These are phyloP conservation scores for Penaeus indicus DNA, from an alignment of 1,140 invertebrate genomes.

Conservation along the genomic window DNA sequence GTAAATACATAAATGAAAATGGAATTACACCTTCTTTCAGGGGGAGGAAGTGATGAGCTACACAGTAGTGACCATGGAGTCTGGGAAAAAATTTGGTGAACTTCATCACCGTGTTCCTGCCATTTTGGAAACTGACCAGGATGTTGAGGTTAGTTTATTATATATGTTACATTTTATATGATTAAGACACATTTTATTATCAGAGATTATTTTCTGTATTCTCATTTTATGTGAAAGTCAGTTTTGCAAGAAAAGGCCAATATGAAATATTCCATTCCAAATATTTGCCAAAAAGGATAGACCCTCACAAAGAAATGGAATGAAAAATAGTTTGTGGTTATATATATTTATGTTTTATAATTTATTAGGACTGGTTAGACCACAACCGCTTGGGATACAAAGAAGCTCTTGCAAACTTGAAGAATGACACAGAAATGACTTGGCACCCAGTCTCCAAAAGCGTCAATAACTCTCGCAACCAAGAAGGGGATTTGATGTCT, in stretches of 20 bases:
- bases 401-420: conserved; percentile 74
- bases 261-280: too few relatives aligned
- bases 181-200: not conserved
- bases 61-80: conserved; percentile 83
- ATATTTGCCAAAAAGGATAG: too few relatives aligned
- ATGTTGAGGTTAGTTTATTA: conserved; percentile 75
- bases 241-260: too few relatives aligned
- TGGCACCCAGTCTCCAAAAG: conserved; percentile 80
- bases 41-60: conserved; percentile 80
- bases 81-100: conserved; percentile 79
- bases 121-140: conserved; percentile 79
- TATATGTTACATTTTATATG: not conserved
- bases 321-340: not conserved
- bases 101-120: conserved; percentile 86
- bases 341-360: not conserved
- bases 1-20: too few relatives aligned
- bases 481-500: conserved; percentile 79
- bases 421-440: conserved; percentile 72
- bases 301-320: not conserved
- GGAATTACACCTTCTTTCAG: conserved; percentile 67
- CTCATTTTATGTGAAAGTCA: too few relatives aligned
- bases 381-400: conserved; percentile 74
- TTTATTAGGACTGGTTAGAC: conserved; percentile 77
- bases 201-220: too few relatives aligned
- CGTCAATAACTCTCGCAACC: conserved; percentile 82